These are phyloP conservation scores for Agrypnus murinus DNA, from an alignment of 2,888 invertebrate species.

Conservation along the genomic window DNA sequence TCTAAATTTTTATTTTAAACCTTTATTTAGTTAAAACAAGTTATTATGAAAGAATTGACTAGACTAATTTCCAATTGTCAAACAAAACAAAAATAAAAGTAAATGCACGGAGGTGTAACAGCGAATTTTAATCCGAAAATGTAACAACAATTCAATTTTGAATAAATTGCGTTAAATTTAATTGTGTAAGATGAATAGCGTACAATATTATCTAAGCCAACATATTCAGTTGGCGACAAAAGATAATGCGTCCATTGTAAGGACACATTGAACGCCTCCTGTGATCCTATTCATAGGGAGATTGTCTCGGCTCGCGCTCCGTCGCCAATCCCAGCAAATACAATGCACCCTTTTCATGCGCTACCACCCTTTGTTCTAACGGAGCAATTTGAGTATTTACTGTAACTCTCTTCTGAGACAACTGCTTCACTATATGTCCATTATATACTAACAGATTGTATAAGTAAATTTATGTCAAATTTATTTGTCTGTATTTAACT, in stretches of 20 bases:
- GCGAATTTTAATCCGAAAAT: conserved; percentile 36
- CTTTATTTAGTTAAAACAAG: too few relatives aligned
- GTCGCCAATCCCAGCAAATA: conserved; percentile 66
- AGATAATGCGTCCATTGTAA: conserved; percentile 72
- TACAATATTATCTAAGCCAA: conserved; percentile 62
- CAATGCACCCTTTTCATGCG: conserved; percentile 69
- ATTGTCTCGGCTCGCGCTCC: conserved; percentile 66
- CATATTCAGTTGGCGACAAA: conserved; percentile 72
- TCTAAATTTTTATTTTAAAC: too few relatives aligned
- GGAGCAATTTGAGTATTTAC: conserved; percentile 68
- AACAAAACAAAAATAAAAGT: not conserved
- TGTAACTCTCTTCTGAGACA: conserved; percentile 54
- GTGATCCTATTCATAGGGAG: conserved; percentile 70
- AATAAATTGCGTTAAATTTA: conserved; percentile 53
- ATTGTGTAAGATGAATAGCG: conserved; percentile 52
- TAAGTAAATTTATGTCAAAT: too few relatives aligned
- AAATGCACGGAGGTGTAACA: not conserved
- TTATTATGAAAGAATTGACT: too few relatives aligned
- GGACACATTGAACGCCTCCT: conserved; percentile 70
- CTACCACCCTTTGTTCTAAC: conserved; percentile 69
- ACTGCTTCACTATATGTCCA: conserved; percentile 31
- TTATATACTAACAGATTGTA: too few relatives aligned
- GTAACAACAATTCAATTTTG: conserved; percentile 19
- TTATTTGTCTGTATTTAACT: too few relatives aligned
- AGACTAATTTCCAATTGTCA: too few relatives aligned